A percentile compares a stretch with the other conserved stretches of the same genome.
phyloP scores from a whole-genome alignment of 2,888 invertebrate species.

The Cataglyphis cursor region DNA sequence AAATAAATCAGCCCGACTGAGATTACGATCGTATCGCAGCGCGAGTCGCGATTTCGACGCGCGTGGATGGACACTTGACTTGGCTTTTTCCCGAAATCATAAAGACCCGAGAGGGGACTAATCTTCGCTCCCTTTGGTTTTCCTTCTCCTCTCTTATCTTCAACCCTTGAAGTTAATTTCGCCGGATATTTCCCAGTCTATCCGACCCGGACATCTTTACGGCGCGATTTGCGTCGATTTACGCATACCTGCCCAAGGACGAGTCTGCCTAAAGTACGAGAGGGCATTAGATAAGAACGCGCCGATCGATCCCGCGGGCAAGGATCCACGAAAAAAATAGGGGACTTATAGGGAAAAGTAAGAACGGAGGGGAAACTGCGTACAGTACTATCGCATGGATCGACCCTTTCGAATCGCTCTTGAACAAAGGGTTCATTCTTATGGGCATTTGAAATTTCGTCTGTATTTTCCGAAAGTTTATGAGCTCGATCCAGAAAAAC shows the following conservation, averaged over 20 bases:
- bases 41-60: constrained; percentile 9
- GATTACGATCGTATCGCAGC: constrained; percentile 28
- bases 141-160: constrained; percentile 44
- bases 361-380: background rate
- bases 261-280: constrained; percentile 26
- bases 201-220: constrained; percentile 28
- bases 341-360: background rate
- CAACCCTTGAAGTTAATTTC: constrained; percentile 45
- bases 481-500: background rate
- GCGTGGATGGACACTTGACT: background rate
- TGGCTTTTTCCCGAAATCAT: background rate
- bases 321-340: constrained; percentile 19
- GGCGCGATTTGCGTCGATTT: constrained; percentile 38
- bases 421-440: background rate
- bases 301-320: constrained; percentile 50
- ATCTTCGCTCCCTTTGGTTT: background rate
- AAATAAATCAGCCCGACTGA: constrained; percentile 30
- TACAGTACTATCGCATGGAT: background rate
- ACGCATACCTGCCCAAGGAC: constrained; percentile 18
- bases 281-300: constrained; percentile 27
- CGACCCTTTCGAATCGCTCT: constrained; percentile 7
- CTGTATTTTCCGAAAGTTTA: constrained; percentile 25
- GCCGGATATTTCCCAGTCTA: constrained; percentile 14
- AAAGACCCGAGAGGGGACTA: background rate
- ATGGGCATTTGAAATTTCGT: constrained; percentile 6